These are phyloP conservation scores for Sturnira hondurensis DNA, from an alignment of 2,113 vertebrate genomes.

Conservation along the genomic window DNA sequence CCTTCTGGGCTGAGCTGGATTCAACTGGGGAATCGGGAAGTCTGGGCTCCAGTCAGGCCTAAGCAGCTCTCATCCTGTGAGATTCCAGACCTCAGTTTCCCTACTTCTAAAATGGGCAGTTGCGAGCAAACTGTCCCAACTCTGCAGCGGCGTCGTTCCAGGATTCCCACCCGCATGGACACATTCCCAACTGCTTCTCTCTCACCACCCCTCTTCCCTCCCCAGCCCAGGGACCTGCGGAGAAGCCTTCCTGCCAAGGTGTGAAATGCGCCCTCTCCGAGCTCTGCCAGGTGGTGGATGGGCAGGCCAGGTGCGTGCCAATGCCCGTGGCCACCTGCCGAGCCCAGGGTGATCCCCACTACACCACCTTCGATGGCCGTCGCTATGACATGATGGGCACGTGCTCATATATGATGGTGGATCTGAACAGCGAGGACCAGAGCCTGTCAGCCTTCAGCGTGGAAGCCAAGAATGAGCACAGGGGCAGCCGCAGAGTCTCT, in stretches of 20 bases:
- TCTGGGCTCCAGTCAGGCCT: neutral
- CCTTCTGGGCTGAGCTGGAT: neutral
- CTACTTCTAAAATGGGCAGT: neutral
- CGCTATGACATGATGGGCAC: conserved; percentile 90
- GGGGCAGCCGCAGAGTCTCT: conserved; percentile 76
- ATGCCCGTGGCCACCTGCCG: conserved; percentile 81
- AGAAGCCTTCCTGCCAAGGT: neutral
- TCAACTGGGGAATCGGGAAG: neutral
- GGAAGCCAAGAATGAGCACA: conserved; percentile 80
- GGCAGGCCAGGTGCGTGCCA: conserved; percentile 76
- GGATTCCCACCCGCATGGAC: neutral
- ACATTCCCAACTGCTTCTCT: neutral
- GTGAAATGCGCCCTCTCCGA: conserved; percentile 71
- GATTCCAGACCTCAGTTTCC: neutral
- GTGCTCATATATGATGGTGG: conserved; percentile 84
- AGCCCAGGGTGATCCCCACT: conserved; percentile 89
- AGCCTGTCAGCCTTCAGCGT: conserved; percentile 68
- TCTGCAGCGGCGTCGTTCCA: neutral
- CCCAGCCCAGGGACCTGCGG: neutral
- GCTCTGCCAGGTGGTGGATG: conserved; percentile 77
- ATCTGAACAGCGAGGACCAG: conserved; percentile 8
- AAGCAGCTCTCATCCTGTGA: neutral
- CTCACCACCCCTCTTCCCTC: neutral
- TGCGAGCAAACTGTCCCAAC: neutral
- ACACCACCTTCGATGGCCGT: conserved; percentile 86